phyloP scores from a whole-genome alignment of 92 coral and sea anemone genomes.

The Diadumene lineata region DNA sequence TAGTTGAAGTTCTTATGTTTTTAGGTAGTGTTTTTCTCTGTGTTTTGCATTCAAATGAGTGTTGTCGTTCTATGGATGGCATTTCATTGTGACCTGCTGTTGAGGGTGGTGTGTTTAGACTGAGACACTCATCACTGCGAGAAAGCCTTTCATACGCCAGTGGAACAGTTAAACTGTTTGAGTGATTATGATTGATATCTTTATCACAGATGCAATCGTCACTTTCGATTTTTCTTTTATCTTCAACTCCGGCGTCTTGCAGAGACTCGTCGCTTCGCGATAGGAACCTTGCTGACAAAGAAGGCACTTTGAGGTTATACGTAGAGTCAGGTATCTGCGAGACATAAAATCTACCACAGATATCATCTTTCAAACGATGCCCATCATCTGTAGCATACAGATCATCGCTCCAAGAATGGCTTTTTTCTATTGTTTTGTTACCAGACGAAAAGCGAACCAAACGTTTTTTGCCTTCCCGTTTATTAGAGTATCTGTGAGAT shows the following conservation, averaged over 20 bases:
- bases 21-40: too few relatives aligned
- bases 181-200: background rate
- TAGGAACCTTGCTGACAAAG: background rate
- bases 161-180: background rate
- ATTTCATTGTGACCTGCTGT: background rate
- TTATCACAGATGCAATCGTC: background rate
- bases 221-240: background rate
- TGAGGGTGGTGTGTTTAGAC: background rate
- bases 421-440: background rate
- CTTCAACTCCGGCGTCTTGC: background rate
- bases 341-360: too few relatives aligned
- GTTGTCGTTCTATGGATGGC: too few relatives aligned
- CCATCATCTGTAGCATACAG: background rate
- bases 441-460: background rate
- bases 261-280: constrained; percentile 9
- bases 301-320: background rate
- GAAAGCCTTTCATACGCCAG: background rate
- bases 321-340: too few relatives aligned
- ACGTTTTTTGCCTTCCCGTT: background rate
- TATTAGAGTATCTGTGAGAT: background rate
- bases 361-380: too few relatives aligned
- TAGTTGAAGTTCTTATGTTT: background rate
- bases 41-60: background rate
- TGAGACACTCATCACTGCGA: background rate
- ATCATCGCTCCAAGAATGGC: constrained; percentile 1